These are phyloP conservation scores for Chorisops tibialis DNA, from an alignment of 2,888 invertebrate genomes.

Conservation along the genomic window DNA sequence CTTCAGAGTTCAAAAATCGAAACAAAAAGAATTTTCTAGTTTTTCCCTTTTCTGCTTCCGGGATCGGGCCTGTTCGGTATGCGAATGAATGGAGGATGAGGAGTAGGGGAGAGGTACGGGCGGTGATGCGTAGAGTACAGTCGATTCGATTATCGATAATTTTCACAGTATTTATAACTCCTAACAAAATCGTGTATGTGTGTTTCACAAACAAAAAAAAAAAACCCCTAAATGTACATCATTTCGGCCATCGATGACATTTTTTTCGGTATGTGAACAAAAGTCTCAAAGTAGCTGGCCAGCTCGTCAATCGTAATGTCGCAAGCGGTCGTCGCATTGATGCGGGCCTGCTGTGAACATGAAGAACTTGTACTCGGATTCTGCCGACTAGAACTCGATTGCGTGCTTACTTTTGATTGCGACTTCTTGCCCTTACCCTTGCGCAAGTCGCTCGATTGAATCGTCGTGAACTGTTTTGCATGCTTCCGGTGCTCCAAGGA, in stretches of 20 bases:
- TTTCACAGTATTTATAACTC: neutral
- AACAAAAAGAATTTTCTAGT: conserved; percentile 5
- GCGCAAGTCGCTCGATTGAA: conserved; percentile 34
- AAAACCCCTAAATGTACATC: conserved; percentile 81
- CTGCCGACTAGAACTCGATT: conserved; percentile 7
- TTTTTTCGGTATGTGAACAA: conserved; percentile 94
- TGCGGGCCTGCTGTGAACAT: conserved; percentile 78
- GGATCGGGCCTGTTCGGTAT: no score
- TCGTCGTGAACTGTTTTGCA: conserved; percentile 38
- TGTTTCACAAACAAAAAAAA: neutral
- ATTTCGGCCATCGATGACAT: conserved; percentile 98
- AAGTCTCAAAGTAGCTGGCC: conserved; percentile 92
- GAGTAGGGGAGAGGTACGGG: no score
- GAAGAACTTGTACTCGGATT: conserved; percentile 46
- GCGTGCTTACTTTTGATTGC: conserved; percentile 14
- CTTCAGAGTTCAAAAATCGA: conserved; percentile 4
- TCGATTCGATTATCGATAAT: neutral
- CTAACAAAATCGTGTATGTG: neutral
- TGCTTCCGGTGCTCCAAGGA: conserved; percentile 35
- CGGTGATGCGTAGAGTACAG: neutral
- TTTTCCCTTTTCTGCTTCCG: neutral
- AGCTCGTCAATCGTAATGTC: conserved; percentile 92
- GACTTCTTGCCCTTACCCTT: conserved; percentile 21
- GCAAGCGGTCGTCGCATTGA: conserved; percentile 56
- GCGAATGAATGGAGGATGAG: no score